Percentiles rank a stretch among this genome's conserved stretches.
Conservation (phyloP, 2,797 vertebrate genomes). For the Melanotaenia pygmaea region DNA sequence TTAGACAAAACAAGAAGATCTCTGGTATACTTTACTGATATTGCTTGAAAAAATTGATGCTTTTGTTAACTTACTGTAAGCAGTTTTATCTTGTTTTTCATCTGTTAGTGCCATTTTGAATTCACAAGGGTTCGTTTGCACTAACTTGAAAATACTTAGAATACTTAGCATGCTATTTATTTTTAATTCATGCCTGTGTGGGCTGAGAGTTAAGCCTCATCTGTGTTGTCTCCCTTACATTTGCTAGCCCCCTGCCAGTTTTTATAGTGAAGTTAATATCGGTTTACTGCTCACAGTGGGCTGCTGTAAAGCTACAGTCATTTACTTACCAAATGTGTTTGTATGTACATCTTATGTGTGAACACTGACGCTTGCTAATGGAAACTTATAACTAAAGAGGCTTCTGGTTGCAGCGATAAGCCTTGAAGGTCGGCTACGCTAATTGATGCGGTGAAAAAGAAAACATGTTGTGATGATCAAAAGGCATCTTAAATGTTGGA, state of each 20-base stretch:
- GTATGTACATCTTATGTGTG: constrained; percentile 16
- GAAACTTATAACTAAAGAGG: constrained; percentile 49
- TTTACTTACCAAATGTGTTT: constrained; percentile 50
- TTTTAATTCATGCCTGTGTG: neutral
- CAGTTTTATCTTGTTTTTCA: neutral
- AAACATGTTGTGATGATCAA: constrained; percentile 58
- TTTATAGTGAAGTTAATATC: constrained; percentile 47
- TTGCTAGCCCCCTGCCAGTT: constrained; percentile 24
- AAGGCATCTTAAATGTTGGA: constrained; percentile 57
- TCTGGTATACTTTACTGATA: constrained; percentile 51
- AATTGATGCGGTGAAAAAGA: constrained; percentile 54
- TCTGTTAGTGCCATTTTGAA: neutral
- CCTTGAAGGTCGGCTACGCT: constrained; percentile 52
- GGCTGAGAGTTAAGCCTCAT: neutral
- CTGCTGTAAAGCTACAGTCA: constrained; percentile 50
- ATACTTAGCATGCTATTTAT: constrained; percentile 2
- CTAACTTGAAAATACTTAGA: neutral
- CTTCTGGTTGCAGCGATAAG: constrained; percentile 39
- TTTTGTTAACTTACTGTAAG: neutral
- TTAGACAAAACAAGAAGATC: constrained; percentile 75
- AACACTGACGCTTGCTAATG: constrained; percentile 35
- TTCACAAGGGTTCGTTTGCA: neutral
- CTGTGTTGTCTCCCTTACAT: constrained; percentile 16
- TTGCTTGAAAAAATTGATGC: neutral
- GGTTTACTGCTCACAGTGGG: constrained; percentile 55